Evolutionary conservation across 2,888 invertebrate genomes (phyloP).

Genomic region (Pristionchus entomophagus): DNA sequence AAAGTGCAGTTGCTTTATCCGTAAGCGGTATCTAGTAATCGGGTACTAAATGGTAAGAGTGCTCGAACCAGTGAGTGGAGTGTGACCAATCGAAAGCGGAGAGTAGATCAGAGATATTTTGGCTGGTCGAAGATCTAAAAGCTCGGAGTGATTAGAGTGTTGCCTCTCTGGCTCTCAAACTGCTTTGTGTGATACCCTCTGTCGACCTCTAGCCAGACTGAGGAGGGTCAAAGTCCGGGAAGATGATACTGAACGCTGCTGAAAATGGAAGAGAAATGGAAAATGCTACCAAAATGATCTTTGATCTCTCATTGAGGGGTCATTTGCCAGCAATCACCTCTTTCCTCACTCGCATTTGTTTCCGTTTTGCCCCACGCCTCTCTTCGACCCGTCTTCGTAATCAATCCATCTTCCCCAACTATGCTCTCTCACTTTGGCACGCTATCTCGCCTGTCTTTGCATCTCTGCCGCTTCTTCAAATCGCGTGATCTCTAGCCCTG

Average conservation of each 20-base stretch:
- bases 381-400: background rate
- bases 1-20: background rate
- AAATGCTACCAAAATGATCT: too few species aligned
- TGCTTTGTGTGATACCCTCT: background rate
- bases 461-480: background rate
- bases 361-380: background rate
- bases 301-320: conserved; percentile 3
- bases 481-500: background rate
- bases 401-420: conserved; percentile 14
- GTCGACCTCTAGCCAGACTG: background rate
- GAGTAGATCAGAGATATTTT: background rate
- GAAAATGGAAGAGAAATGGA: background rate
- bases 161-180: background rate
- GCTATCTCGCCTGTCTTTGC: background rate
- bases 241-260: background rate
- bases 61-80: too few species aligned
- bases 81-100: background rate
- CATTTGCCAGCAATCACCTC: background rate
- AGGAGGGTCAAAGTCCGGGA: background rate
- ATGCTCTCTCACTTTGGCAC: conserved; percentile 3
- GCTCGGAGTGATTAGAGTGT: background rate
- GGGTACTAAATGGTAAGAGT: too few species aligned
- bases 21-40: too few species aligned
- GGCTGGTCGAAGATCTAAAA: too few species aligned
- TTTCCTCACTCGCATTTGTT: conserved; percentile 16